These are phyloP conservation scores for Sclerodermus sp. DNA, from an alignment of 2,888 invertebrate genomes.

Conservation along the genomic window DNA sequence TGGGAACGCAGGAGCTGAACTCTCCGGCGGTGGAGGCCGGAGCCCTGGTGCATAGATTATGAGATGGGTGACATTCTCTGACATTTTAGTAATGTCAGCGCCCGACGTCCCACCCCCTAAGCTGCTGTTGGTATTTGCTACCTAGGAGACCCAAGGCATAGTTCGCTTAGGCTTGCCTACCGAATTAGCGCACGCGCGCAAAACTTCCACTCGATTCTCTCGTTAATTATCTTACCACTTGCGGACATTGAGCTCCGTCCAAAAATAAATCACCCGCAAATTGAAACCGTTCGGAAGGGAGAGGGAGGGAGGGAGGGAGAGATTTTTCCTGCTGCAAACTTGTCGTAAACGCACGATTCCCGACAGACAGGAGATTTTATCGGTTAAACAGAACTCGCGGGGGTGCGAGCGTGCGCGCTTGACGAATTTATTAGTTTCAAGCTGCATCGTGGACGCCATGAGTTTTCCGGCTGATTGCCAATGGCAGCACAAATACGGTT, in stretches of 20 bases:
- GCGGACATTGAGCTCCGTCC: no score
- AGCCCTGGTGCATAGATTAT: slow-evolving; percentile 38
- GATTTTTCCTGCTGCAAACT: no score
- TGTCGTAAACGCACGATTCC: no score
- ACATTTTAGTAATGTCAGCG: slow-evolving; percentile 55
- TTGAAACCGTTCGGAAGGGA: no score
- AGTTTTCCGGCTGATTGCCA: slow-evolving; percentile 19
- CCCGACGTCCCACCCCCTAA: slow-evolving; percentile 6
- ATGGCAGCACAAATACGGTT: slow-evolving; percentile 20
- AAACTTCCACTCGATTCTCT: no score
- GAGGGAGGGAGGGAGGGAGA: no score
- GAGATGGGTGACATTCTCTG: slow-evolving; percentile 53
- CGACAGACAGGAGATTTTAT: no score
- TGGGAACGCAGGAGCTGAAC: no score
- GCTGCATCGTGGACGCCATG: background rate
- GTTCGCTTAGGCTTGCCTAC: slow-evolving; percentile 22
- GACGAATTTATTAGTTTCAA: slow-evolving; percentile 12
- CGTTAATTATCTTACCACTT: no score
- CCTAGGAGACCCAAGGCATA: slow-evolving; percentile 45
- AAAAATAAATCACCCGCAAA: no score
- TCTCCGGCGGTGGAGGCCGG: slow-evolving; percentile 1
- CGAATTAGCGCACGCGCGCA: background rate
- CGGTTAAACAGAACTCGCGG: no score
- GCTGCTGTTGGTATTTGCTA: slow-evolving; percentile 43
- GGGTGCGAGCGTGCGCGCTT: no score